Conservation (phyloP, 1,140 invertebrate genomes). For the Hylaeus volcanicus region DNA sequence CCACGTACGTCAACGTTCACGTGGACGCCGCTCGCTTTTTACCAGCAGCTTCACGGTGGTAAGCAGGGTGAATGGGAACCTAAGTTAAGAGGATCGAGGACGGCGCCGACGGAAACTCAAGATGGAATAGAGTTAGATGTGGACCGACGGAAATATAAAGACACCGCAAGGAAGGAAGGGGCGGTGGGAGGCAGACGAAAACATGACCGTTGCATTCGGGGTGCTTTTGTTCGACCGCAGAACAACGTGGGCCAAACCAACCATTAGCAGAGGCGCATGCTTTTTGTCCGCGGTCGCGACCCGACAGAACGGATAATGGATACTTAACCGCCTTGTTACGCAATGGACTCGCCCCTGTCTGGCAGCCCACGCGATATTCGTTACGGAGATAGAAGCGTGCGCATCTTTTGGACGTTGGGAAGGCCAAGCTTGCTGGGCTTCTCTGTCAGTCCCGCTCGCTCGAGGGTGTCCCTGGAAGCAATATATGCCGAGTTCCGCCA, state of each 20-base stretch:
- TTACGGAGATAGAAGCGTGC: not conserved
- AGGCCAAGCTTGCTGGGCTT: not conserved
- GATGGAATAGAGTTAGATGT: too few species aligned
- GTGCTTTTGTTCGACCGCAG: slow-evolving; percentile 24
- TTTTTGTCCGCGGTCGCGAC: slow-evolving; percentile 50
- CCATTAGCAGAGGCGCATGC: slow-evolving; percentile 43
- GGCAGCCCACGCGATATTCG: slow-evolving; percentile 12
- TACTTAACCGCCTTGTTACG: slow-evolving; percentile 58
- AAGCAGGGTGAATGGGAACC: not conserved
- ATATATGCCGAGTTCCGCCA: not conserved
- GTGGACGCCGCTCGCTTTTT: too few species aligned
- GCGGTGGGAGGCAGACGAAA: not conserved
- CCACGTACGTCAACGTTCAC: too few species aligned
- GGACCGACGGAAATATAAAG: not conserved
- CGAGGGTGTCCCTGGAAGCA: not conserved
- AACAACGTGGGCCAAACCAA: slow-evolving; percentile 29
- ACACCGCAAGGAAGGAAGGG: not conserved
- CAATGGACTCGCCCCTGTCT: slow-evolving; percentile 31
- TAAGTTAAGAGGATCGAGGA: not conserved
- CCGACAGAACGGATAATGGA: slow-evolving; percentile 55
- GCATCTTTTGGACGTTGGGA: not conserved
- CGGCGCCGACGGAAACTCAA: not conserved
- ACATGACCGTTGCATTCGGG: not conserved
- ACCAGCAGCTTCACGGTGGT: too few species aligned
- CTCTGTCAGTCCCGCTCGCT: not conserved